These are phyloP conservation scores for Pharmacophagus antenor DNA, from an alignment of 2,888 invertebrate species.

Conservation along the genomic window DNA sequence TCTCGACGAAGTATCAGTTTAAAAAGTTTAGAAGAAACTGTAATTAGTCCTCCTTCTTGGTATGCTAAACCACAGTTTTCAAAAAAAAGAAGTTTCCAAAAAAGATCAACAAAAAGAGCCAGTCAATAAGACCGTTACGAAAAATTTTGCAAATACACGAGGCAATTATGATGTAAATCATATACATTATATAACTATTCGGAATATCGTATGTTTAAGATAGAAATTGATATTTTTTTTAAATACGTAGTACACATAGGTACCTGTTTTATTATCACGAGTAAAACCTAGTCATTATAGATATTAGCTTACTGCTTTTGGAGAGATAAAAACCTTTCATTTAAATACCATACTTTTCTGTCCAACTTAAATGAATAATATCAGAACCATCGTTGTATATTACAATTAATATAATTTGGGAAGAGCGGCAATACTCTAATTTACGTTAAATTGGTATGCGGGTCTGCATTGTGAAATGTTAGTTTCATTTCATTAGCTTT, in stretches of 20 bases:
- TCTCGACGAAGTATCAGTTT: slow-evolving; percentile 59
- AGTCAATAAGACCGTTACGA: slow-evolving; percentile 27
- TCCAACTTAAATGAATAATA: no score
- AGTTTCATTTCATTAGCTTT: no score
- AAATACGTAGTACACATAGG: not conserved
- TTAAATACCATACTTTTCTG: no score
- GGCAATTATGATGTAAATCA: no score
- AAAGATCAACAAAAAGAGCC: slow-evolving; percentile 59
- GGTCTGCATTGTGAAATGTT: no score
- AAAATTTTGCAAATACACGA: not conserved
- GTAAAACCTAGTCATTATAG: slow-evolving; percentile 28
- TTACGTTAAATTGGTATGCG: no score
- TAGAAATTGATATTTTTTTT: not conserved
- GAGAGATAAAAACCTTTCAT: not conserved
- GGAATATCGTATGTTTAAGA: not conserved
- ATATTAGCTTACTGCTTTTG: slow-evolving; percentile 6
- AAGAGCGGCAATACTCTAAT: no score
- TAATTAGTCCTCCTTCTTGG: slow-evolving; percentile 76
- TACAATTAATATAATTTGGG: no score
- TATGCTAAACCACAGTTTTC: slow-evolving; percentile 76
- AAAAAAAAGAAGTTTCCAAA: slow-evolving; percentile 71
- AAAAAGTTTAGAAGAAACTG: slow-evolving; percentile 61
- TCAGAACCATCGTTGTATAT: no score
- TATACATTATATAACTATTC: no score
- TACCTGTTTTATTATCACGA: slow-evolving; percentile 18